Evolutionary conservation across 2,888 invertebrate species (phyloP).

Genomic region (Parasteatoda lunata): DNA sequence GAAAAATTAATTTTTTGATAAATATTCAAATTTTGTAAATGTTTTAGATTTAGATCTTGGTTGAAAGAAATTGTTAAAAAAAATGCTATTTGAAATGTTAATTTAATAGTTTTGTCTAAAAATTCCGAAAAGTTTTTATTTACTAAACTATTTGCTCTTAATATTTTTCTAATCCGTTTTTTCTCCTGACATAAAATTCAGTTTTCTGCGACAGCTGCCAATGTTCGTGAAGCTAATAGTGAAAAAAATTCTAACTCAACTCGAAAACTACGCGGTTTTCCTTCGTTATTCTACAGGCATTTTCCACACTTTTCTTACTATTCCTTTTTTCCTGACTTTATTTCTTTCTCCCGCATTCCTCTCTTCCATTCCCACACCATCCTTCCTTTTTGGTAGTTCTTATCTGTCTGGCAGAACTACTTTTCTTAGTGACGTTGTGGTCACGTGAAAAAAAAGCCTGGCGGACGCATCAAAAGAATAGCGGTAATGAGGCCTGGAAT

Average conservation of each 20-base stretch:
- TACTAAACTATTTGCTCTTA: neutral
- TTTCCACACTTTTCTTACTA: conserved; percentile 15
- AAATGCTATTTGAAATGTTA: too few relatives aligned
- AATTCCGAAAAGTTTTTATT: neutral
- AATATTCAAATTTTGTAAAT: too few relatives aligned
- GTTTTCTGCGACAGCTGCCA: conserved; percentile 34
- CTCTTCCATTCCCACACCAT: conserved; percentile 18
- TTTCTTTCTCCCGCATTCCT: conserved; percentile 5
- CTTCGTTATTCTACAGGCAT: conserved; percentile 40
- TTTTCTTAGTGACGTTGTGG: conserved; percentile 63
- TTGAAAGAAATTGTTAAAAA: too few relatives aligned
- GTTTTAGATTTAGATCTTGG: too few relatives aligned
- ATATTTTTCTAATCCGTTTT: neutral
- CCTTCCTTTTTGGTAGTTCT: conserved; percentile 34
- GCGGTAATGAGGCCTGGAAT: conserved; percentile 66
- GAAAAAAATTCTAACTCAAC: conserved; percentile 37
- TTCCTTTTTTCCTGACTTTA: neutral
- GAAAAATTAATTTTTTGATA: too few relatives aligned
- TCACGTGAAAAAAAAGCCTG: conserved; percentile 48
- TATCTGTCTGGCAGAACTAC: conserved; percentile 63
- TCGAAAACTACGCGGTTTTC: conserved; percentile 42
- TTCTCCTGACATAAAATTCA: conserved; percentile 13
- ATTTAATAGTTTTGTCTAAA: too few relatives aligned
- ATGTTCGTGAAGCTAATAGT: conserved; percentile 54
- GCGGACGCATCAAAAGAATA: conserved; percentile 65